These are phyloP conservation scores for Catamblyrhynchus diadema DNA, from an alignment of 2,797 vertebrate species.

Conservation along the genomic window DNA sequence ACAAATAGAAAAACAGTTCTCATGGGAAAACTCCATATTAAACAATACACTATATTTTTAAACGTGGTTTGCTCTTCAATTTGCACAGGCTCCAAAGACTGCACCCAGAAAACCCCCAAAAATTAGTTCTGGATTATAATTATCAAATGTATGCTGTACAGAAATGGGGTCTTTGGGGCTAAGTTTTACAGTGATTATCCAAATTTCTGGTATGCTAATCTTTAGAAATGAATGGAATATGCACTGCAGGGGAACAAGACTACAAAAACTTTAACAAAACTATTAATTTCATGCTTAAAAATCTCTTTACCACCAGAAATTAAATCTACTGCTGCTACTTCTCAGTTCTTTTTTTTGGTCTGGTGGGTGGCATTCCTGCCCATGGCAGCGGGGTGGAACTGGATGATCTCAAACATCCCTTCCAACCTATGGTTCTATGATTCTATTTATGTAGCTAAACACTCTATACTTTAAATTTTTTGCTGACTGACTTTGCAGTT, in stretches of 20 bases:
- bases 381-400: neutral
- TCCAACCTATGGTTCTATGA: neutral
- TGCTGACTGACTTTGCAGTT: neutral
- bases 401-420: neutral
- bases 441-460: neutral
- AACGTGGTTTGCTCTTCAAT: neutral
- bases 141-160: neutral
- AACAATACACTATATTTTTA: neutral
- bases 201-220: neutral
- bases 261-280: neutral
- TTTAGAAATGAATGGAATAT: neutral
- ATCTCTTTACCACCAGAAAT: neutral
- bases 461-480: neutral
- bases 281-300: neutral
- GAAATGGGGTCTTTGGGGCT: neutral
- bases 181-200: neutral
- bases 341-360: neutral
- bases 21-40: neutral
- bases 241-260: neutral
- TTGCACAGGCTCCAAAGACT: neutral
- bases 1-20: neutral
- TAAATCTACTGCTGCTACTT: neutral
- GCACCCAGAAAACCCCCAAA: rapidly evolving
- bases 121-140: neutral
- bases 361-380: neutral